These are phyloP conservation scores for Potamilus streckersoni DNA, from an alignment of 1,140 invertebrate genomes.

Conservation along the genomic window DNA sequence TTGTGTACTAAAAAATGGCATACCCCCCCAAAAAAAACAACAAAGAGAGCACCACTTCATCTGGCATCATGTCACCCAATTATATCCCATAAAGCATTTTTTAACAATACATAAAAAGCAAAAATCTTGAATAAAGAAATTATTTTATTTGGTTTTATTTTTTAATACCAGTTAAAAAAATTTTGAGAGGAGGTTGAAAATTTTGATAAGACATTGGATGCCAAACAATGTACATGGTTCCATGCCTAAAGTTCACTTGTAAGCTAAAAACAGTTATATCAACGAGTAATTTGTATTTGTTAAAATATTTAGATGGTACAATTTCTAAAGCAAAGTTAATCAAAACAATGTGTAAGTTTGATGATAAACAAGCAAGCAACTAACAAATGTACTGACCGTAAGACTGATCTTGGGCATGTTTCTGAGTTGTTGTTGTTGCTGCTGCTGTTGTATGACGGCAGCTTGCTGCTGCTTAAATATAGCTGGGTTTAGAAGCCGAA, in stretches of 20 bases:
- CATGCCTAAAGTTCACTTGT: neutral
- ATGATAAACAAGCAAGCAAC: too few species aligned
- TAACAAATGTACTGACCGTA: conserved; percentile 19
- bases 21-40: too few species aligned
- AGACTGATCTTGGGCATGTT: conserved; percentile 24
- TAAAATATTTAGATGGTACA: neutral
- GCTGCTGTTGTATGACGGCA: conserved; percentile 25
- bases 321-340: neutral
- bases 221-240: neutral
- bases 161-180: too few species aligned
- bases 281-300: neutral
- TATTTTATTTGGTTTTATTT: too few species aligned
- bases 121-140: too few species aligned
- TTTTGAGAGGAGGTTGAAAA: too few species aligned
- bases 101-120: too few species aligned
- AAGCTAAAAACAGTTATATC: neutral
- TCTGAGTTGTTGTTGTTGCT: conserved; percentile 33
- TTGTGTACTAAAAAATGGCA: too few species aligned
- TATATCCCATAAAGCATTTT: too few species aligned
- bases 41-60: too few species aligned
- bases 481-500: conserved; percentile 71
- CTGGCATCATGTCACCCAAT: too few species aligned
- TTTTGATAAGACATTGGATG: neutral
- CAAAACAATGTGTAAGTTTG: neutral
- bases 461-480: conserved; percentile 50